Percentiles rank a stretch among this genome's conserved stretches.
Evolutionary conservation across 2,113 vertebrate genomes (phyloP).

Genomic region (Protobothrops mucrosquamatus): DNA sequence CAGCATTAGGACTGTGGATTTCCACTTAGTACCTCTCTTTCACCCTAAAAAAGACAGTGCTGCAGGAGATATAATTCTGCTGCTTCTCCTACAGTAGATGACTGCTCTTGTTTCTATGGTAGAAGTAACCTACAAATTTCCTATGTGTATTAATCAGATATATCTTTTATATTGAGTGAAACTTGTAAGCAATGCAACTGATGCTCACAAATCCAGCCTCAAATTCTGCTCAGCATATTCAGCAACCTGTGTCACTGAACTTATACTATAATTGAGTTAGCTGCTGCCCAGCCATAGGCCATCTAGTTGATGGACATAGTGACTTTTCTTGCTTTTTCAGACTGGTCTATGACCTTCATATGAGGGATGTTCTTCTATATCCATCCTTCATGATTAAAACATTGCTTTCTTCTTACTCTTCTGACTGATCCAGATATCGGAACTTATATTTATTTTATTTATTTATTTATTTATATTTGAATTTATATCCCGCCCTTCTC

Average conservation of each 20-base stretch:
- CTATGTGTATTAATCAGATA: not conserved
- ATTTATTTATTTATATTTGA: no score
- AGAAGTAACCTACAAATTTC: not conserved
- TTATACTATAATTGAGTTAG: not conserved
- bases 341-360: not conserved
- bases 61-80: not conserved
- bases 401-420: not conserved
- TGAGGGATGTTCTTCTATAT: not conserved
- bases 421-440: not conserved
- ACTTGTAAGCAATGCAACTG: not conserved
- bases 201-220: not conserved
- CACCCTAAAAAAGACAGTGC: not conserved
- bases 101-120: not conserved
- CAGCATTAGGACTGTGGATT: not conserved
- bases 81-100: not conserved
- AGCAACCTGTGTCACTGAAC: not conserved
- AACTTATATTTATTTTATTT: no score
- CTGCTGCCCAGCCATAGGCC: not conserved
- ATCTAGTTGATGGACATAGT: not conserved
- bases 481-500: no score
- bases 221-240: not conserved
- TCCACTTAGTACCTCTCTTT: not conserved
- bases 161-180: not conserved
- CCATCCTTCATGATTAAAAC: not conserved
- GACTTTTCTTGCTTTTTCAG: not conserved